phyloP scores from a whole-genome alignment of 2,888 invertebrate genomes.

The Atethmia centrago region DNA sequence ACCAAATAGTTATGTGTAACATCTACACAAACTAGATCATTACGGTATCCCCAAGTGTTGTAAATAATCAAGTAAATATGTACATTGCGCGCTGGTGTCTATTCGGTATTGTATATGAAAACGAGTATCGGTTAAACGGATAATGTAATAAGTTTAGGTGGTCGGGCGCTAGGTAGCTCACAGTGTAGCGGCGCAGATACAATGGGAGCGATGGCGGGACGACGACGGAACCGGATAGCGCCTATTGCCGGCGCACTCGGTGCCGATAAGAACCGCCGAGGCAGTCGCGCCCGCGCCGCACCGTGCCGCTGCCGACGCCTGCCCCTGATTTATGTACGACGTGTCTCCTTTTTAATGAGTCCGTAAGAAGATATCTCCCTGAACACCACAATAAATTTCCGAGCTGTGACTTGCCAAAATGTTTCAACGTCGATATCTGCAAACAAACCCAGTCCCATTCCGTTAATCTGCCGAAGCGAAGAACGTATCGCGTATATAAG shows the following conservation, averaged over 20 bases:
- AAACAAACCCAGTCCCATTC: constrained; percentile 86
- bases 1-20: no score
- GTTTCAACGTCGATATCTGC: constrained; percentile 88
- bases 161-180: constrained; percentile 73
- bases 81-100: constrained; percentile 5
- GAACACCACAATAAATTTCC: constrained; percentile 88
- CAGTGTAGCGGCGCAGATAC: constrained; percentile 74
- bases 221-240: constrained; percentile 90
- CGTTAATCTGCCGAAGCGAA: constrained; percentile 88
- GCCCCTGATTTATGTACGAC: constrained; percentile 89
- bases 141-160: constrained; percentile 85
- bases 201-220: constrained; percentile 81
- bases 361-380: constrained; percentile 89
- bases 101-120: constrained; percentile 68
- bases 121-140: constrained; percentile 78
- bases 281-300: constrained; percentile 72
- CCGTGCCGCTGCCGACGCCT: constrained; percentile 75
- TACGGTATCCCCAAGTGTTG: neutral
- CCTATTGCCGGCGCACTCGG: constrained; percentile 87
- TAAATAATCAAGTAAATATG: constrained; percentile 5
- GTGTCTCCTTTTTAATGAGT: constrained; percentile 91
- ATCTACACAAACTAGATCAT: neutral
- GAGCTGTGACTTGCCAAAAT: constrained; percentile 86
- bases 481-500: constrained; percentile 88
- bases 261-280: constrained; percentile 84